A percentile compares a stretch with the other conserved stretches of the same genome.
Evolutionary conservation across 2,888 invertebrate genomes (phyloP).

Genomic region (Galerucella pusilla): DNA sequence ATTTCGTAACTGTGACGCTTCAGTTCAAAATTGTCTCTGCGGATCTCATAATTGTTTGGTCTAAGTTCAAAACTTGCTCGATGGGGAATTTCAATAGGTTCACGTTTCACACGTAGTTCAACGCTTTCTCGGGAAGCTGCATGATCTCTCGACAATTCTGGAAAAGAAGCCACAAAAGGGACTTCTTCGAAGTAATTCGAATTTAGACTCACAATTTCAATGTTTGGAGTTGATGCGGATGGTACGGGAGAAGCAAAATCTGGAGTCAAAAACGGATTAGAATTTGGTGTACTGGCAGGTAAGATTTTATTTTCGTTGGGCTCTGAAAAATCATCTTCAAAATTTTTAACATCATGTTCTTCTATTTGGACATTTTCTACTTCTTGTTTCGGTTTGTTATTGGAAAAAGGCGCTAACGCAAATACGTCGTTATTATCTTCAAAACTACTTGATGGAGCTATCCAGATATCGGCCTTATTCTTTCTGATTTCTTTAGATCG

Average conservation of each 20-base stretch:
- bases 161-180: conserved; percentile 48
- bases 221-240: conserved; percentile 30
- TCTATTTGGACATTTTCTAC: conserved; percentile 14
- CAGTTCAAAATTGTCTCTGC: conserved; percentile 37
- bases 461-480: conserved; percentile 57
- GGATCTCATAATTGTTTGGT: conserved; percentile 14
- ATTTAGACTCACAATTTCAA: conserved; percentile 47
- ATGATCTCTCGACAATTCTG: conserved; percentile 11
- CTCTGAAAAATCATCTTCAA: conserved; percentile 28
- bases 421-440: conserved; percentile 73
- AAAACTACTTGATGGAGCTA: conserved; percentile 60
- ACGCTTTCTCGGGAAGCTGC: conserved; percentile 22
- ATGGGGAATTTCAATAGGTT: conserved; percentile 19
- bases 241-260: conserved; percentile 42
- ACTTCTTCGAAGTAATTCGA: conserved; percentile 44
- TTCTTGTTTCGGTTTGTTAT: conserved; percentile 49
- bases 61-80: conserved; percentile 23
- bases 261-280: conserved; percentile 60
- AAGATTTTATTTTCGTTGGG: conserved; percentile 21
- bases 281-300: conserved; percentile 39
- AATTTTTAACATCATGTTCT: conserved; percentile 16
- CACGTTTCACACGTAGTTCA: conserved; percentile 13
- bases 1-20: conserved; percentile 44
- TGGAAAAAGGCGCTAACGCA: conserved; percentile 75
- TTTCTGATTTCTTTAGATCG: conserved; percentile 50